Base-by-base conservation (phyloP, 2,797 vertebrate species). In the Decapterus maruadsi region DNA sequence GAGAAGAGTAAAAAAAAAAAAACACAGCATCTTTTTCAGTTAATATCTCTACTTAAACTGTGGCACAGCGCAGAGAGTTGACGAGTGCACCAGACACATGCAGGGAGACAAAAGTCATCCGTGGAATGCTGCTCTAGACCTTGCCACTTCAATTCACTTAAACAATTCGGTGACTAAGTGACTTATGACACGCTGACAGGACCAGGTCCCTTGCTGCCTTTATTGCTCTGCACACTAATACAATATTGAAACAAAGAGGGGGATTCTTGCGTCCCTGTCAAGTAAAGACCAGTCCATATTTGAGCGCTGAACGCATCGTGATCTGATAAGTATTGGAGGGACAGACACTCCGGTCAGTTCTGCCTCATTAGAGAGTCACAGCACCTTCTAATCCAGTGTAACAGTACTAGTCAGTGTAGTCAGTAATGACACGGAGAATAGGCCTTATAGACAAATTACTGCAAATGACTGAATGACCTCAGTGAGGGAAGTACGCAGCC, bases 111-210 rank as follows among this genome's bases (percentile, higher is more conserved):
- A 81, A 79, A 85, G 68, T 66, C 78, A 89, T 91, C 46, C 68
- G 57, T 57, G 89, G 88, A 89, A 93, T 89, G 84, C 77, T 68
- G 72, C 66, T 68, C 65, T 31, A 67, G 80, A 79, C 76, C 70
- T 43, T 42, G 55, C 66, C 79, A 89, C 90, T 90, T 90, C 77
- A 81, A 88, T 90, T 93, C 72, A 80, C 87, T 90, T 88, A 78
- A 89, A 91, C 78, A 87, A 89, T 86, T 81, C 55, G 48, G 68
- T 82, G 87, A 90, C 85, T 85, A 84, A 89, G 85, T 84, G 80
- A 87, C 84, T 87, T 90, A 82, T 85, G 90, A 87, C 81, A 77
- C 63, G 17, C 72, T 87, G 85, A 84, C 77, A 68, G 75, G 82
- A 72, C 54, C 82, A 43, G 36, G 77, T 80, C 82, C 70, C 83